Base-by-base conservation (phyloP, 2,888 invertebrate species). In the Epinotia demarniana region DNA sequence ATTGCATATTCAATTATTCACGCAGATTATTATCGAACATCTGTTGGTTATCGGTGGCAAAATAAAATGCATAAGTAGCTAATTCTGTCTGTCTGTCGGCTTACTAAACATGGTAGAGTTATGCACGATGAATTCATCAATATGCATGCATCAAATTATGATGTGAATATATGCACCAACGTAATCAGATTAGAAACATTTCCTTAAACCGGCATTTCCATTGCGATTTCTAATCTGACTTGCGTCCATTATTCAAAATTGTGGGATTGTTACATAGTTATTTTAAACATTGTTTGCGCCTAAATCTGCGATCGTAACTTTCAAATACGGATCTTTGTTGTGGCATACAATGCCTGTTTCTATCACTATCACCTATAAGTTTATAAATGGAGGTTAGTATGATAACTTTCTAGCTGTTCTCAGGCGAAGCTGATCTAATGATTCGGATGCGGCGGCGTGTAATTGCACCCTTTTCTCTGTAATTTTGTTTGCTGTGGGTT, bases 351-450 rank as follows among this genome's bases (percentile, higher is more conserved):
- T 75, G 72, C 75, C 55, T 60, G 67, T 83, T 81, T 82, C 80
- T 82, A 82, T 78, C 76, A 76, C 79, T 81, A 77, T 78, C 79
- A 78, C 79, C 58, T 66, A 81, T 82, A 82, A 84, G 81, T 83
- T 77, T 81, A 82, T 81, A 84, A 80, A 80, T 84, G 81, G 81
- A 86, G 85, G 82, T 79, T 77, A 77, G 75, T 79, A 76, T 77
- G 73, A 76, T 78, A 81, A 88, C 88, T 89, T 89, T 89, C 89
- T 85, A 83, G 84, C 80, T 39, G 64, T 72, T 66, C 75, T 72
- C 66, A 39, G 43, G 64, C 80, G 61, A 73, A 66, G 78, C 79
- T 79, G 85, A 85, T 82, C 79, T 82, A 79, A 77, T 77, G 81
- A 81, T 84, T 79, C 70, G 70, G 79, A 74, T 76, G 74, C 61